Base-by-base conservation (phyloP, 2,113 vertebrate species). In the Zosterops pallidus region DNA sequence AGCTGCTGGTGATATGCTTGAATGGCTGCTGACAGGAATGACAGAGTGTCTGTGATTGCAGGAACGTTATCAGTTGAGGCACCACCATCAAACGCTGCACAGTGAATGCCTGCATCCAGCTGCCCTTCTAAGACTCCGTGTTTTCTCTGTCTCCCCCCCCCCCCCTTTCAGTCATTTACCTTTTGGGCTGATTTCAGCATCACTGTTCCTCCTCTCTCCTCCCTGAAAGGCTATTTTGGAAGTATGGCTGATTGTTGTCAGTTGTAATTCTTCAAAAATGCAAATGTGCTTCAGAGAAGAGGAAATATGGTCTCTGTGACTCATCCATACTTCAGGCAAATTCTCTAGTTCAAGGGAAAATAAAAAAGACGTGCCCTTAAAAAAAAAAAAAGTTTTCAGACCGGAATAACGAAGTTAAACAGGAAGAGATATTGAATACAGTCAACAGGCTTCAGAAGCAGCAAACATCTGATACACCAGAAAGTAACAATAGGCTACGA, bases 401-500 rank as follows among this genome's bases (percentile, higher is more conserved):
- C 74, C 12, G 8, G 50, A 87, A 94, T 60, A 94, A 50, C 1
- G 0, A 83, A 92, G 42, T 24, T 69, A 89, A 85, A 83, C 69
- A 96, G 92, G 83, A 74, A 91, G 47, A 49, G 18, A 22, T 78
- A 52, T 9, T 82, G 89, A 96, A 95, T 84, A 68, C 77, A 80
- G 56, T 64, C 83, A 93, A 80, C 53, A 60, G 49, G 71, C 80
- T 83, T 93, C 83, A 83, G 86, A 92, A 86, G 69, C 41, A 82
- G 39, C 62, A 69, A 94, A 78, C 1, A 1, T 83, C 79, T 94
- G 89, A 83, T 80, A 42, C 59, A 69, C 57, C 86, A 83, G 78
- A 64, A 78, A 74, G 67, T 78, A 96, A 96, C 89, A 97, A 94
- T 85, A 83, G 84, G 33, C 59, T 46, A 41, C 87, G 33, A 93